phyloP scores from a whole-genome alignment of 2,113 vertebrate genomes.

The Saguinus imperator region DNA sequence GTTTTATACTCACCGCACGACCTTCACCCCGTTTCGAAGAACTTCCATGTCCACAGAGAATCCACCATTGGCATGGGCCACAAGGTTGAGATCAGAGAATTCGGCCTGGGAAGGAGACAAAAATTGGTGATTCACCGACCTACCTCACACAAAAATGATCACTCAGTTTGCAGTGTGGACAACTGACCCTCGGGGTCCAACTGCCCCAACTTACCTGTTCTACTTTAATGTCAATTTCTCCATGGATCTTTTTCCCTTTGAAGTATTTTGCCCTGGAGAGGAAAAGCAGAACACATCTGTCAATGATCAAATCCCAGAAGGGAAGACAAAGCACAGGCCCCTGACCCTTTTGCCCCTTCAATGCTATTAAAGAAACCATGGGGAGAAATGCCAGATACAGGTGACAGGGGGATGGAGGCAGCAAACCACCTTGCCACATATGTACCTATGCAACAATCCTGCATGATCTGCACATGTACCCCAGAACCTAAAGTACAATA shows the following conservation, averaged over 20 bases:
- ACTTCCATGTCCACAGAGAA: constrained; percentile 91
- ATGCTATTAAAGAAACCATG: constrained; percentile 34
- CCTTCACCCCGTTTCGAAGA: constrained; percentile 89
- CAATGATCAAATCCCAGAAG: constrained; percentile 12
- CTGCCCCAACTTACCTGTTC: constrained; percentile 87
- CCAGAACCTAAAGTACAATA: too few relatives aligned
- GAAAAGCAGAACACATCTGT: constrained; percentile 50
- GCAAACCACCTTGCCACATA: too few relatives aligned
- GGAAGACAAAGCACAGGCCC: constrained; percentile 25
- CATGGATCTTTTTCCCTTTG: constrained; percentile 91
- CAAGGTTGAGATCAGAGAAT: constrained; percentile 92
- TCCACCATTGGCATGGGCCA: constrained; percentile 89
- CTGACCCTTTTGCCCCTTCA: neutral
- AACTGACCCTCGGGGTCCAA: neutral
- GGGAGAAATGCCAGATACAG: too few relatives aligned
- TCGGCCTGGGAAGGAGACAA: constrained; percentile 85
- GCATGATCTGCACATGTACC: too few relatives aligned
- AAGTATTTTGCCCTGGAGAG: constrained; percentile 90
- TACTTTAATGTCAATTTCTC: constrained; percentile 93
- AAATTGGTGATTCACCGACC: neutral
- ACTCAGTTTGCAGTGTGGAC: neutral
- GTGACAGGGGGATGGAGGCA: too few relatives aligned
- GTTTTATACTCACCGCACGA: constrained; percentile 86
- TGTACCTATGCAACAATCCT: too few relatives aligned
- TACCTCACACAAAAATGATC: neutral